Base-by-base conservation (phyloP, 2,888 invertebrate species). In the Pseudococcus longispinus region DNA sequence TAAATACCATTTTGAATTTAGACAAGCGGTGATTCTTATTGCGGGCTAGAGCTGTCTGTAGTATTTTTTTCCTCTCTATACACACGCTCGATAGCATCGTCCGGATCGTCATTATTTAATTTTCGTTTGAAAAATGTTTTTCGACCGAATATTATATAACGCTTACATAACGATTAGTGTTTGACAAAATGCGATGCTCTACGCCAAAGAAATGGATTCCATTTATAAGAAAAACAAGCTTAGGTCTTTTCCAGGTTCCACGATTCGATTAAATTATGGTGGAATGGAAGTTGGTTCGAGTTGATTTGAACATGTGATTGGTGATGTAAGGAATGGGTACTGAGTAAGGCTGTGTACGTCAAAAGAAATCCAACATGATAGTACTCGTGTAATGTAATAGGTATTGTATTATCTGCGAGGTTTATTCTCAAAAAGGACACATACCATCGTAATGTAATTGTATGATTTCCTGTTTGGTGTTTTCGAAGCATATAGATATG, bases 1-100 rank as follows among this genome's bases (percentile, higher is more conserved):
- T 86, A 86, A 86, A 86, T 86, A 86, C 86, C 80, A 86, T 86
- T 86, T 86, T 86, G 77, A 86, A 86, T 86, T 86, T 74, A 32
- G 42, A 80, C 77, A 37, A 60, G 60, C 70, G 70, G 11, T 18
- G 70, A 70, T 70, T 32, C 70, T 29, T 60, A 60, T 60, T 60
- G 23, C 60, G 23, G 8, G 23, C 13, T 8, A 23, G 60, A 70
- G 70, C 32, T 3, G 70, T 70, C n/a, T n/a, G n/a, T n/a, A n/a
- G 70, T 70, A 70, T 70, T 70, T 70, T 70, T 70, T 70, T 65
- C 11, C n/a, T 5, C 65, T 55, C 0, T 70, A 18, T 18, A 29
- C 29, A 29, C 70, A 29, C 13, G 60, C 20, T 60, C 20, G 60
- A 37, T 37, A 37, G 37, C 8, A 37, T 60, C 51, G 51, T 15